Percentiles rank a stretch among this genome's conserved stretches.
Conservation (phyloP, 1,140 invertebrate genomes). For the Brachionus sp. region DNA sequence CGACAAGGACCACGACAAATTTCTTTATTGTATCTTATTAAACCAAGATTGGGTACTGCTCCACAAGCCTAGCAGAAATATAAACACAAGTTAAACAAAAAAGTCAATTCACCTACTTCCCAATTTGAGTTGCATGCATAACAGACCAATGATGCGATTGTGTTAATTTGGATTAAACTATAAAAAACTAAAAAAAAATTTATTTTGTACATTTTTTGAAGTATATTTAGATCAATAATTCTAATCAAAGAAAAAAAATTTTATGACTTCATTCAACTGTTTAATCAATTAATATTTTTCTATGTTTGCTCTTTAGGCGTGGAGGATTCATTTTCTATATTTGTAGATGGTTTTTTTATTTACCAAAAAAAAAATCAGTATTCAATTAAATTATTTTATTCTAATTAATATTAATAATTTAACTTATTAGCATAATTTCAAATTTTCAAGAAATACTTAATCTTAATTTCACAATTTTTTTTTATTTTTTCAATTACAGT, state of each 20-base stretch:
- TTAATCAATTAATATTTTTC: background rate
- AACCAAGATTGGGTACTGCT: background rate
- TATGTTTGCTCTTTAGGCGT: background rate
- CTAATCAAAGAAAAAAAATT: background rate
- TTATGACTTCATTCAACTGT: background rate
- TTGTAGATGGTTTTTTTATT: background rate
- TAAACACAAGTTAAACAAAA: background rate
- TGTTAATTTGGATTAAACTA: background rate
- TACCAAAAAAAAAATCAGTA: background rate
- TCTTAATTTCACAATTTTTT: background rate
- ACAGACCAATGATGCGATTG: background rate
- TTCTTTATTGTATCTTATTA: slow-evolving; percentile 37
- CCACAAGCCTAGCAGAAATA: slow-evolving; percentile 9
- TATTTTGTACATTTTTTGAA: background rate
- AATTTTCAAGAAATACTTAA: background rate
- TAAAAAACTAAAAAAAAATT: background rate
- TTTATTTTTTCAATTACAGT: background rate
- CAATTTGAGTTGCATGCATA: slow-evolving; percentile 29
- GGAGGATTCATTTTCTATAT: background rate
- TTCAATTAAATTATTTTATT: background rate
- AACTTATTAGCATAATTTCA: background rate
- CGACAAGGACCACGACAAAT: background rate
- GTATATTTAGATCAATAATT: background rate
- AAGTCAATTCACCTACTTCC: background rate
- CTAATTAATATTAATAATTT: background rate